A percentile compares a stretch with the other conserved stretches of the same genome.
Evolutionary conservation across 2,113 vertebrate species (phyloP).

Genomic region (Pyxicephalus adspersus): DNA sequence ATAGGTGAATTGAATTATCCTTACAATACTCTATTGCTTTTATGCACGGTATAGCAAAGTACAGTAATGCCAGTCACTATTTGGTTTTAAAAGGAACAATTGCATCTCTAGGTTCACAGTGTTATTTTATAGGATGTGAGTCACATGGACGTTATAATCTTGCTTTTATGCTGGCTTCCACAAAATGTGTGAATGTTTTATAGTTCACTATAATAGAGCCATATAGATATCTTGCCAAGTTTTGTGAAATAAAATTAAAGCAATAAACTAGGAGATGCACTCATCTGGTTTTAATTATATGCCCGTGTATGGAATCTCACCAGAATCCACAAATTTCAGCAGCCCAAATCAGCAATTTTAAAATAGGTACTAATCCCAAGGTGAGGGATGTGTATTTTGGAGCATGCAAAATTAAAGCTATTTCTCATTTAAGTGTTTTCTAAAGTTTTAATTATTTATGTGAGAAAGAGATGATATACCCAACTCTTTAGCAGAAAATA

Average conservation of each 20-base stretch:
- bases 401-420: constrained; percentile 51
- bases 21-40: constrained; percentile 37
- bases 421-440: constrained; percentile 54
- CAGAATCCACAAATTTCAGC: constrained; percentile 56
- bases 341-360: constrained; percentile 57
- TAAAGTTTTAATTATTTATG: constrained; percentile 38
- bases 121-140: constrained; percentile 53
- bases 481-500: constrained; percentile 15
- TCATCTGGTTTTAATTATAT: constrained; percentile 57
- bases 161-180: constrained; percentile 53
- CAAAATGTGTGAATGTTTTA: constrained; percentile 57
- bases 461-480: not conserved
- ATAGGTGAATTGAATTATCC: constrained; percentile 15
- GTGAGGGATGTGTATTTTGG: constrained; percentile 54
- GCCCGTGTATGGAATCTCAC: constrained; percentile 55
- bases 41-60: constrained; percentile 36
- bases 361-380: constrained; percentile 57
- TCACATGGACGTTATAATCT: constrained; percentile 51
- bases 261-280: constrained; percentile 57
- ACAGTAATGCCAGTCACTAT: constrained; percentile 14
- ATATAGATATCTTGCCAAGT: constrained; percentile 56
- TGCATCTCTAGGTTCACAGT: constrained; percentile 40
- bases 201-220: constrained; percentile 50
- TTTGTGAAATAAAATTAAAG: constrained; percentile 56
- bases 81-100: constrained; percentile 47